Evolutionary conservation across 2,113 vertebrate genomes (phyloP), one percentile per base, ranked within the genome.

Genomic region (Gymnarchus niloticus): DNA sequence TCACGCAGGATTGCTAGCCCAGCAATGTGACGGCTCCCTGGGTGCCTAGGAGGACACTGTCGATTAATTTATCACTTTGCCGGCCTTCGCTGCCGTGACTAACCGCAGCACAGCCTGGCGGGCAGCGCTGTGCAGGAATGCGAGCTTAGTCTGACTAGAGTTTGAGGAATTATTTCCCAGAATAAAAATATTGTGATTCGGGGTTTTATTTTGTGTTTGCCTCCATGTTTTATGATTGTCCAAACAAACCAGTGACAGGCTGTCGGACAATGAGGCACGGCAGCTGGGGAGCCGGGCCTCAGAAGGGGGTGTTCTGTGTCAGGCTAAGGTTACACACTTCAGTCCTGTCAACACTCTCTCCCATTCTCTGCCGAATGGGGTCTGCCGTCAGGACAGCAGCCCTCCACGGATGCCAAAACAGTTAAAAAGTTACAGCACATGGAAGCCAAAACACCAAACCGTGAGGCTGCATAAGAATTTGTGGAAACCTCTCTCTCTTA

Each of bases 381-480:
- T 54, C 56, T 89, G 89, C 87, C 41, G 0, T 89, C 89, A 83
- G 88, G 91, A 91, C 90, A 87, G 90, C 89, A 92, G 91, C 44
- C 89, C 83, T 88, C 61, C 48, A 69, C 56, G 86, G 65, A 49
- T 92, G 92, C 92, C 92, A 92, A 90, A 92, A 91, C 88, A 91
- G 89, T 90, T 91, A 87, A 12, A 23, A 91, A 89, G 90, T 92
- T 89, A 91, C 90, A 93, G 89, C 92, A 90, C 90, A 89, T 90
- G 89, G 84, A 89, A 90, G 87, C 88, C 87, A 21, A 87, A 93
- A 93, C 88, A 92, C 87, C 90, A 93, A 91, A 93, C 90, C 90
- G 19, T 44, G 57, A 33, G 85, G 88, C 80, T 65, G 87, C 88
- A 87, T 92, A 91, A 48, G 3, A n/a, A 90, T 91, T 92, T 92